Percentiles rank a stretch among this genome's conserved stretches.
phyloP scores from a whole-genome alignment of 1,140 invertebrate genomes.

The Uloborus diversus region DNA sequence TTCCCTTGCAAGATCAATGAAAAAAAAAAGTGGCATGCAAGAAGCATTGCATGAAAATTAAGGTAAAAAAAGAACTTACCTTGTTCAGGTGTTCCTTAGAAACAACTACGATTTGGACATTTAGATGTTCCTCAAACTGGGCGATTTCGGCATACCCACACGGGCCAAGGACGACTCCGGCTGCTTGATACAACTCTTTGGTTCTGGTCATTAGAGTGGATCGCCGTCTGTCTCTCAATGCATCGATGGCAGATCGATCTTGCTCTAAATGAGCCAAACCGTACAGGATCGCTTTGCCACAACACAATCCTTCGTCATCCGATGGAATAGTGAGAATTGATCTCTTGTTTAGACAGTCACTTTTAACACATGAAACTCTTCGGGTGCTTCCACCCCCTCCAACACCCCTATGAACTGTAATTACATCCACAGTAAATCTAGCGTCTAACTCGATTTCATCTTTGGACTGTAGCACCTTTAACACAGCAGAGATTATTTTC shows the following conservation, averaged over 20 bases:
- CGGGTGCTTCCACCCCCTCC: neutral
- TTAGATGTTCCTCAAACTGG: neutral
- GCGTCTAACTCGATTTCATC: neutral
- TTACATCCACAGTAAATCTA: neutral
- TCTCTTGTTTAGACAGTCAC: neutral
- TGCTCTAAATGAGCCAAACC: neutral
- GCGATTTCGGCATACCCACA: neutral
- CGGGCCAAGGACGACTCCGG: neutral
- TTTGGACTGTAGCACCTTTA: neutral
- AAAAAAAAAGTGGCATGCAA: no score
- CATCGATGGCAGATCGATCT: neutral
- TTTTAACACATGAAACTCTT: neutral
- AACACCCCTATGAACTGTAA: neutral
- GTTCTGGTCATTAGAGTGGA: neutral
- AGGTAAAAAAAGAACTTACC: neutral
- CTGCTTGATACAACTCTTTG: neutral
- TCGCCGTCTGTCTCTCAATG: neutral
- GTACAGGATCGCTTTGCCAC: neutral
- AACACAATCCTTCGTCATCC: neutral
- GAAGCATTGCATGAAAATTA: no score
- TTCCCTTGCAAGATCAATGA: no score
- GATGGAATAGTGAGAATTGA: neutral
- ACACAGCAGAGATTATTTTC: neutral
- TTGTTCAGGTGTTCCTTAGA: neutral
- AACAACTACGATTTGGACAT: neutral